phyloP scores from a whole-genome alignment of 2,113 vertebrate genomes.

The Tupaia chinensis region DNA sequence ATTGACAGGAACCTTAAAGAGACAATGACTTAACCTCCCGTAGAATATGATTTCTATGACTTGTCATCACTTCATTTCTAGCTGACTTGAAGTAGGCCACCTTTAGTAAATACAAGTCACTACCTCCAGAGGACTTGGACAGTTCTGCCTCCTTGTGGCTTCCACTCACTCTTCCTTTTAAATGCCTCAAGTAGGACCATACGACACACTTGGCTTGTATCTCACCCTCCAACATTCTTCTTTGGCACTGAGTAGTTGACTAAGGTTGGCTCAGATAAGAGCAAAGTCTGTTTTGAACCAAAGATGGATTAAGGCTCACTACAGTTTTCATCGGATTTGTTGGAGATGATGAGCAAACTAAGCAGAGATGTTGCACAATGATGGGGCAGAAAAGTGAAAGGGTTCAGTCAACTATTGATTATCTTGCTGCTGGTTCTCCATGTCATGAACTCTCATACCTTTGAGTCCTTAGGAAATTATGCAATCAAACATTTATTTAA shows the following conservation, averaged over 20 bases:
- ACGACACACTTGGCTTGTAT: slow-evolving; percentile 2
- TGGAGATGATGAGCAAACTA: background rate
- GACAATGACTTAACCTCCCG: background rate
- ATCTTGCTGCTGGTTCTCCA: background rate
- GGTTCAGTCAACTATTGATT: background rate
- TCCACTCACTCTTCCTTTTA: background rate
- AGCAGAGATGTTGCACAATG: slow-evolving; percentile 20
- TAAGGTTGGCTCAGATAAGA: slow-evolving; percentile 53
- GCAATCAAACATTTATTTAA: slow-evolving; percentile 8
- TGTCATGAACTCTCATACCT: background rate
- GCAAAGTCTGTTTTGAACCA: slow-evolving; percentile 27
- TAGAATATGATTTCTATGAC: background rate
- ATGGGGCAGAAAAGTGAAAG: slow-evolving; percentile 51
- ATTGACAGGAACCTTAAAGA: slow-evolving; percentile 40
- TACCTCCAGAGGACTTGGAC: background rate
- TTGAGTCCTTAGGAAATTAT: background rate
- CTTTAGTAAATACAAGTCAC: slow-evolving; percentile 19
- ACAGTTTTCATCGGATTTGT: slow-evolving; percentile 13
- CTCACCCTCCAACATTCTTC: slow-evolving; percentile 23
- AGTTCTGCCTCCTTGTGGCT: background rate
- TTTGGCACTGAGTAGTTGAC: slow-evolving; percentile 12
- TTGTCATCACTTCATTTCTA: background rate
- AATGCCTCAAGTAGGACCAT: background rate
- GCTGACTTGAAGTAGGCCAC: background rate
- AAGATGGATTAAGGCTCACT: slow-evolving; percentile 25